A percentile compares a stretch with the other conserved stretches of the same genome.
These are phyloP conservation scores for Meteorus sp. DNA, from an alignment of 1,140 invertebrate species.

Conservation along the genomic window DNA sequence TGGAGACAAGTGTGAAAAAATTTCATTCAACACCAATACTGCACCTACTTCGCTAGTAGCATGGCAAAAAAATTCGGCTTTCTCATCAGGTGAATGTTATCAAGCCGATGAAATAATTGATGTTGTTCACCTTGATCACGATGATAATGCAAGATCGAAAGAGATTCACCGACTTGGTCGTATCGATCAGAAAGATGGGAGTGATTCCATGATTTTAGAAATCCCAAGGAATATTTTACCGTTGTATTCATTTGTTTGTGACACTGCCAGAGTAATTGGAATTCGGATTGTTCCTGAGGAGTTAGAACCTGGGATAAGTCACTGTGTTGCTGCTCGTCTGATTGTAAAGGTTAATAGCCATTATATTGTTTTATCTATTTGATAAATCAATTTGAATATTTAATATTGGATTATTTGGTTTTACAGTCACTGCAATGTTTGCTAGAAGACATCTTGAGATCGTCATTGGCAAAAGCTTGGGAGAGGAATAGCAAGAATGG, in stretches of 20 bases:
- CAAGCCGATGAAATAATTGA: slow-evolving; percentile 31
- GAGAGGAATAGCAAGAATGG: slow-evolving; percentile 39
- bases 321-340: slow-evolving; percentile 40
- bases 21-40: slow-evolving; percentile 26
- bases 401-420: slow-evolving; percentile 20
- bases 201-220: slow-evolving; percentile 34
- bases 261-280: slow-evolving; percentile 44
- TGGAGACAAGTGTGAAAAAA: not conserved
- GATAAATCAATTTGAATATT: not conserved
- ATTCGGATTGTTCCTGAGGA: slow-evolving; percentile 44
- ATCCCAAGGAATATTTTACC: not conserved
- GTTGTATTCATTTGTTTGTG: slow-evolving; percentile 42
- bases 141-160: not conserved
- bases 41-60: slow-evolving; percentile 35
- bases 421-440: slow-evolving; percentile 47
- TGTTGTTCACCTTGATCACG: slow-evolving; percentile 32
- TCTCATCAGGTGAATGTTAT: not conserved
- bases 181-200: not conserved
- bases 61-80: slow-evolving; percentile 28
- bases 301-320: slow-evolving; percentile 42
- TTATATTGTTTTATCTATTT: slow-evolving; percentile 17
- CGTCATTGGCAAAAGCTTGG: slow-evolving; percentile 45
- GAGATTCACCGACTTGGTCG: too few relatives aligned
- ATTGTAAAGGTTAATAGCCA: slow-evolving; percentile 40
- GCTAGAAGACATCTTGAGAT: slow-evolving; percentile 44